A percentile compares a stretch with the other conserved stretches of the same genome.
Evolutionary conservation across 2,888 invertebrate genomes (phyloP).

Genomic region (Patella depressa): DNA sequence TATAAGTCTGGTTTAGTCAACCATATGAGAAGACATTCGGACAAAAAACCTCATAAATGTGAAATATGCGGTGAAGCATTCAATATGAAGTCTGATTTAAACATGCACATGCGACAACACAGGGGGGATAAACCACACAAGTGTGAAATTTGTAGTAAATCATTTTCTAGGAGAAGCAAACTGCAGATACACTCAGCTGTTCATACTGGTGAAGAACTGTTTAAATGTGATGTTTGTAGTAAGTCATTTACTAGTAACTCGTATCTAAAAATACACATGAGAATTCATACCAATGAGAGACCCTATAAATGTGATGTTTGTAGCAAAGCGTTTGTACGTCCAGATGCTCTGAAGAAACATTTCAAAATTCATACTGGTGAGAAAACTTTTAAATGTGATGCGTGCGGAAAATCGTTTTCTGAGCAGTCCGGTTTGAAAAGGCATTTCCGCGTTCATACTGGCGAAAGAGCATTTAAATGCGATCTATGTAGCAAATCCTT

Average conservation of each 20-base stretch:
- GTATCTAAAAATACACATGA: not conserved
- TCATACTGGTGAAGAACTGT: not conserved
- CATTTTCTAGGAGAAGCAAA: not conserved
- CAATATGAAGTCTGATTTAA: not conserved
- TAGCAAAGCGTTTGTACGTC: not conserved
- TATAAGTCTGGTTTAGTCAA: not conserved
- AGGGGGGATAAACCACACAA: not conserved
- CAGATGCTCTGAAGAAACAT: not conserved
- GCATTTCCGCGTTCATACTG: not conserved
- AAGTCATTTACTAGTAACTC: not conserved
- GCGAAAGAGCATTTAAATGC: not conserved
- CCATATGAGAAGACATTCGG: not conserved
- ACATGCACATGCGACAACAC: not conserved
- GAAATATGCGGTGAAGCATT: not conserved
- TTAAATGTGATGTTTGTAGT: not conserved
- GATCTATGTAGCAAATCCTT: not conserved
- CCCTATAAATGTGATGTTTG: conserved; percentile 2
- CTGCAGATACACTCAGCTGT: not conserved
- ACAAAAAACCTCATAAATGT: not conserved
- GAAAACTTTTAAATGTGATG: conserved; percentile 1
- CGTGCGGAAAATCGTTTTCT: not conserved
- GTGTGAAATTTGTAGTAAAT: not conserved
- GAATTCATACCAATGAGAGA: not conserved
- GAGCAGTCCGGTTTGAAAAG: not conserved
- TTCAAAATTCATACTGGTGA: not conserved